Evolutionary conservation across 2,888 invertebrate species (phyloP), one percentile per base, ranked within the genome.

Genomic region (Pollenia angustigena): DNA sequence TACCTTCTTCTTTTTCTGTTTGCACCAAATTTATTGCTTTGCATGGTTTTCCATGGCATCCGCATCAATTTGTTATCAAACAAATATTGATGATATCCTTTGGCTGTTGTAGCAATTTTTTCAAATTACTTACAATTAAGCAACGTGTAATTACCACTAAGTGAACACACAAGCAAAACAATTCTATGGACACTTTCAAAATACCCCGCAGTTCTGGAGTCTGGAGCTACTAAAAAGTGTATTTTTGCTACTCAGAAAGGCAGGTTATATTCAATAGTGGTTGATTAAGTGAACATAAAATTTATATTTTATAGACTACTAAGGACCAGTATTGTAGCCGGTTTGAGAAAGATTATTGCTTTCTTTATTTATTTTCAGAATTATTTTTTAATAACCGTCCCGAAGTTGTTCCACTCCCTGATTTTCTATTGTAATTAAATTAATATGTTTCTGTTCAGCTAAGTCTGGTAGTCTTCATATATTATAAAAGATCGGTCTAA

Each of bases 61-160:
- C 56, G 84, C 81, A 84, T 76, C 84, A 87, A 87, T 87, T 87
- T 87, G 84, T 87, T 87, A 81, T 81, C 84, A 81, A 76, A 71
- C 74, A 72, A 68, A 81, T 84, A 87, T 87, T 87, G 75, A 83
- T 83, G 86, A 66, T 83, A 87, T 87, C 87, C 87, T 87, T 84
- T 87, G 76, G 87, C 87, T 81, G 81, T 76, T 81, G 78, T 72
- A 87, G 87, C 76, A 84, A 87, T 87, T 87, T 87, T 72, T 87
- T 68, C 76, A 84, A 87, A 87, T 87, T 84, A 87, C 84, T 87
- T 81, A 81, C 87, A 87, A 84, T 87, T 87, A 87, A 84, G 84
- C 84, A 84, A 76, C 62, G 76, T 78, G 76, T 84, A 87, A 87
- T 87, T 87, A 87, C 87, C 74, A 72, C 71, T 42, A 74, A 16